Percentiles rank a stretch among this genome's conserved stretches.
Conservation (phyloP, 2,797 vertebrate species). For the Stomatorhinus walkeri region DNA sequence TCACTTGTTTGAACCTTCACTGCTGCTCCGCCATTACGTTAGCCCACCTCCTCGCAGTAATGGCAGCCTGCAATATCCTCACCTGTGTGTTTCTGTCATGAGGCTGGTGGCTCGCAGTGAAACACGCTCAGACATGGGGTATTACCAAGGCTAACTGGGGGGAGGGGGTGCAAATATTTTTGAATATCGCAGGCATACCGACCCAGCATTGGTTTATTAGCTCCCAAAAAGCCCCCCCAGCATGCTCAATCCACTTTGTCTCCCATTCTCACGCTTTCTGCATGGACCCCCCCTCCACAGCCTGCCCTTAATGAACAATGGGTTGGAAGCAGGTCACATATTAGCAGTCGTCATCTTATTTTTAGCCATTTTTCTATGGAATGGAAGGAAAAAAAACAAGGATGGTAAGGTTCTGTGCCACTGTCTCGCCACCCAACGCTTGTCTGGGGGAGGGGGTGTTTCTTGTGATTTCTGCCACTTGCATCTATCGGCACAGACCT, state of each 20-base stretch:
- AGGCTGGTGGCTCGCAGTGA: neutral
- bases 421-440: neutral
- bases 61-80: neutral
- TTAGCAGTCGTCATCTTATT: neutral
- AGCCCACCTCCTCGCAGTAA: neutral
- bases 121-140: neutral
- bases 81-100: neutral
- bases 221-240: neutral
- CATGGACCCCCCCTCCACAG: neutral
- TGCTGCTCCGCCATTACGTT: neutral
- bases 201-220: neutral
- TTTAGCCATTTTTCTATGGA: neutral
- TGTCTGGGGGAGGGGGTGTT: neutral
- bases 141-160: neutral
- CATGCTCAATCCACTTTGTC: neutral
- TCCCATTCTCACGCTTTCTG: neutral
- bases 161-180: neutral
- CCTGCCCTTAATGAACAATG: neutral
- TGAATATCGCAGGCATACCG: neutral
- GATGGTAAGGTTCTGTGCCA: neutral
- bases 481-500: neutral
- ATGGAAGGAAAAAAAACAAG: neutral
- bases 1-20: neutral
- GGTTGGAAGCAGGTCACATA: constrained; percentile 5
- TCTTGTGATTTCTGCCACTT: neutral